A percentile compares a stretch with the other conserved stretches of the same genome.
phyloP scores from a whole-genome alignment of 2,113 vertebrate genomes.

The Turdus rufiventris region DNA sequence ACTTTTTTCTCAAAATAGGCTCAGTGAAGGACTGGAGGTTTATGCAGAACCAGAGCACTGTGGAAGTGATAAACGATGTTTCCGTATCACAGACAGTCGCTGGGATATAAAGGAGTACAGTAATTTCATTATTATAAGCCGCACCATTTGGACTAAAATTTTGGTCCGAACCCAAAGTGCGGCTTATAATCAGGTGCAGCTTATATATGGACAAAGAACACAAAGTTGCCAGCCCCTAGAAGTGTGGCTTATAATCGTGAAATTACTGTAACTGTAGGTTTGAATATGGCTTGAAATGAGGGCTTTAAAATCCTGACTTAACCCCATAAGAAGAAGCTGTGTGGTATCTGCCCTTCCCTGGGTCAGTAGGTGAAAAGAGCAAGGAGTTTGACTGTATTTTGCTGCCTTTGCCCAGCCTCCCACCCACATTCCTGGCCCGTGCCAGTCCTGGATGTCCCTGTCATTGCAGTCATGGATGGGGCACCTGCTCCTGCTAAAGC shows the following conservation, averaged over 20 bases:
- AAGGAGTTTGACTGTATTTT: neutral
- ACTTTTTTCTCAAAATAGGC: neutral
- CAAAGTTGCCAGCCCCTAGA: too few relatives aligned
- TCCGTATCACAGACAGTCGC: neutral
- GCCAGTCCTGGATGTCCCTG: neutral
- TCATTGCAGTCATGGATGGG: neutral
- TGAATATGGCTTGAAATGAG: neutral
- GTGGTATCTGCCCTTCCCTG: neutral
- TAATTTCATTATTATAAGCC: too few relatives aligned
- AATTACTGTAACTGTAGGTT: neutral
- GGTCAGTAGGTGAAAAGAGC: neutral
- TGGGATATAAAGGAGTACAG: neutral
- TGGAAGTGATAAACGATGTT: neutral
- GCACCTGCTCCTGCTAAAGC: neutral
- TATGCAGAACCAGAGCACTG: neutral
- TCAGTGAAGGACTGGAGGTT: neutral
- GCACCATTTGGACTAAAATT: too few relatives aligned
- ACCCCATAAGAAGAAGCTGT: neutral
- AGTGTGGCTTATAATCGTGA: too few relatives aligned
- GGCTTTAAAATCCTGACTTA: neutral
- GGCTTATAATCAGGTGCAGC: too few relatives aligned
- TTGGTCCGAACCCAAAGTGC: too few relatives aligned
- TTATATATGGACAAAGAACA: too few relatives aligned
- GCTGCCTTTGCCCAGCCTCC: neutral
- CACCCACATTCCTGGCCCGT: fast-evolving